Percentiles rank a stretch among this genome's conserved stretches.
Evolutionary conservation across 2,113 vertebrate genomes (phyloP).

Genomic region (Misgurnus anguillicaudatus): DNA sequence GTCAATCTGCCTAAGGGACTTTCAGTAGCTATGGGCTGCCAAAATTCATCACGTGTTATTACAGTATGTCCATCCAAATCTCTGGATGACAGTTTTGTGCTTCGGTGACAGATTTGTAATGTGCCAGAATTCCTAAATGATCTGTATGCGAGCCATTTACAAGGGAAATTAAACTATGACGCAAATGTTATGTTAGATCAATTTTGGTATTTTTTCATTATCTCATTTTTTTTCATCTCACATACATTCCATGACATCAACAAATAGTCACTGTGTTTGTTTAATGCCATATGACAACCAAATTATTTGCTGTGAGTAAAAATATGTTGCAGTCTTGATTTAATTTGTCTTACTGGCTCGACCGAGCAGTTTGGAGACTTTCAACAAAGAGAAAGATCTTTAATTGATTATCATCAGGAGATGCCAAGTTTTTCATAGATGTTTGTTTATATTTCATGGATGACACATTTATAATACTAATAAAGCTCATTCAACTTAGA

Average conservation of each 20-base stretch:
- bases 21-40: not conserved
- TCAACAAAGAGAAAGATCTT: not conserved
- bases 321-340: slow-evolving; percentile 3
- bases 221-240: not conserved
- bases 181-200: not conserved
- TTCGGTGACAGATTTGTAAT: not conserved
- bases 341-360: not conserved
- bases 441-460: too few species aligned
- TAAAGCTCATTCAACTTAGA: too few species aligned
- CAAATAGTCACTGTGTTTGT: too few species aligned
- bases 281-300: not conserved
- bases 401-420: too few species aligned
- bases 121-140: not conserved
- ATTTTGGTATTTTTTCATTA: not conserved
- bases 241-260: not conserved
- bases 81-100: not conserved
- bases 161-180: not conserved
- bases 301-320: not conserved
- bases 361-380: not conserved
- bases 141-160: not conserved
- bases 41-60: not conserved
- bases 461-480: too few species aligned
- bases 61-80: not conserved
- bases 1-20: not conserved
- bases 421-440: too few species aligned